These are phyloP conservation scores for Meloe dianella DNA, from an alignment of 2,888 invertebrate genomes.

Conservation along the genomic window DNA sequence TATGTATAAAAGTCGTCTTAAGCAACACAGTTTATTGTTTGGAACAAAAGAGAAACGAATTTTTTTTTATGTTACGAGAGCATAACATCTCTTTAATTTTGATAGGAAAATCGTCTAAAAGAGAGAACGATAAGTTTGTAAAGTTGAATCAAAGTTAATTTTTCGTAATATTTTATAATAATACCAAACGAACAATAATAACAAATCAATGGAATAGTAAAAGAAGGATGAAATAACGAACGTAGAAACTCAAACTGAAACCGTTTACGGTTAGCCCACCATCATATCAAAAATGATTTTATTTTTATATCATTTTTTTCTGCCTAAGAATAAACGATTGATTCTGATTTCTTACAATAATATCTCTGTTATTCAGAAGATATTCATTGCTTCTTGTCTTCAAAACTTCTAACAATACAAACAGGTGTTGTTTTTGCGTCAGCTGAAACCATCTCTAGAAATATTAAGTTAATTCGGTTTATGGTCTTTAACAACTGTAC, in stretches of 20 bases:
- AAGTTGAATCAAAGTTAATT: neutral
- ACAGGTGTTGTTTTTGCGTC: no score
- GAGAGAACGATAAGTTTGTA: neutral
- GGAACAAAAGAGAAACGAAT: neutral
- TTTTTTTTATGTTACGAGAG: neutral
- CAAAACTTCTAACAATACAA: no score
- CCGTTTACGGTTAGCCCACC: neutral
- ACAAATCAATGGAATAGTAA: neutral
- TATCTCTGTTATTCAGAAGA: neutral
- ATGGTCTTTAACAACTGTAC: no score
- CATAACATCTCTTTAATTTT: neutral
- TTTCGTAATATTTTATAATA: slow-evolving; percentile 2
- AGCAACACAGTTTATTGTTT: slow-evolving; percentile 11
- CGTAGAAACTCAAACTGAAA: neutral
- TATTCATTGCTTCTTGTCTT: neutral
- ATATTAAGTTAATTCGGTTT: no score
- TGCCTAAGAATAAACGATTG: slow-evolving; percentile 22
- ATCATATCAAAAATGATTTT: slow-evolving; percentile 18
- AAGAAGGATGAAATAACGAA: neutral
- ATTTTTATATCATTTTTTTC: slow-evolving; percentile 15
- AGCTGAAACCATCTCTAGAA: no score
- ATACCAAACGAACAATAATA: neutral
- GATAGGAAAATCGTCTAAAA: neutral
- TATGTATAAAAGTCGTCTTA: neutral
- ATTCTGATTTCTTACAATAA: slow-evolving; percentile 23